Evolutionary conservation across 2,113 vertebrate species (phyloP).

Genomic region (Eupsittula cactorum): DNA sequence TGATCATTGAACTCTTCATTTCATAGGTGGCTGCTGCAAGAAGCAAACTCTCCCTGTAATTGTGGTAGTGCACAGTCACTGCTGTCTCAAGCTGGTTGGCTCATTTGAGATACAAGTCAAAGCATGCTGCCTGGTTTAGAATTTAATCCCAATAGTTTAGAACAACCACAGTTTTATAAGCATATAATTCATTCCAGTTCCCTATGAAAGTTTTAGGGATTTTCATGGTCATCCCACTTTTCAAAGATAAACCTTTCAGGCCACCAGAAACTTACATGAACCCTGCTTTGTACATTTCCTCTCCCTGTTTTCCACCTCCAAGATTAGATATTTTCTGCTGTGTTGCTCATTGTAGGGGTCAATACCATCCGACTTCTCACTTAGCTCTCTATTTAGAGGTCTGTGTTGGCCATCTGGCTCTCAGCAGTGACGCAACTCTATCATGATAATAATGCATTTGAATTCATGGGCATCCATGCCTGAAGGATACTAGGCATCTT

Average conservation of each 20-base stretch:
- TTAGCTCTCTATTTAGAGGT: conserved; percentile 10
- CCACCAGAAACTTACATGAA: neutral
- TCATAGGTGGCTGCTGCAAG: conserved; percentile 24
- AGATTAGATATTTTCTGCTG: neutral
- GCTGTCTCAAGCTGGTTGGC: neutral
- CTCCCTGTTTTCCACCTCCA: neutral
- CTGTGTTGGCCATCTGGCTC: neutral
- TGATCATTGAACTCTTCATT: conserved; percentile 35
- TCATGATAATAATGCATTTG: conserved; percentile 22
- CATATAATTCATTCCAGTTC: conserved; percentile 38
- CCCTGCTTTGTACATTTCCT: neutral
- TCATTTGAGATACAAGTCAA: conserved; percentile 3
- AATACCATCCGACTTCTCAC: neutral
- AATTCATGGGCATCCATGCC: neutral
- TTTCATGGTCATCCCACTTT: conserved; percentile 17
- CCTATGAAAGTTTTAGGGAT: neutral
- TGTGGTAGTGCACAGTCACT: conserved; percentile 42
- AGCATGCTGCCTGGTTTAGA: conserved; percentile 42
- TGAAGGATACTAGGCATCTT: neutral
- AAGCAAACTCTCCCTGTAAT: conserved; percentile 53
- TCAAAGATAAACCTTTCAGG: conserved; percentile 1
- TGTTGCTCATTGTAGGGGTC: neutral
- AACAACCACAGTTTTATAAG: conserved; percentile 45
- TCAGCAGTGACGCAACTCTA: neutral
- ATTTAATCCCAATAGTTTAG: conserved; percentile 58